Evolutionary conservation across 2,113 vertebrate species (phyloP).

Genomic region (Mesembrinibis cayennensis): DNA sequence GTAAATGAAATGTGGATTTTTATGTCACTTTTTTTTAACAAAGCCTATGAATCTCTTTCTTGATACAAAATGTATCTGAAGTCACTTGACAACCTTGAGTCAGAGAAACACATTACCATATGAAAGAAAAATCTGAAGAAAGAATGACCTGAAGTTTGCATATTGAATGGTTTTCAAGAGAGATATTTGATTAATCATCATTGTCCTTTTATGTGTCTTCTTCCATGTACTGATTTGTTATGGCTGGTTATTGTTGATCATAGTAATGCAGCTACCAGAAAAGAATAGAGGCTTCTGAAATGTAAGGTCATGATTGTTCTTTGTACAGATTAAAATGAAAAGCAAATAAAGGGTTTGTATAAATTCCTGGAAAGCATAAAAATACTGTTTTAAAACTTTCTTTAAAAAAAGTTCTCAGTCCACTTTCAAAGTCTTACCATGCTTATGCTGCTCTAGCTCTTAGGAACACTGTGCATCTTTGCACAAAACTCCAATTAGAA

Average conservation of each 20-base stretch:
- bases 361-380: not conserved
- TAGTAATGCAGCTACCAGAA: not conserved
- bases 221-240: not conserved
- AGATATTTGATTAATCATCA: not conserved
- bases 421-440: not conserved
- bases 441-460: not conserved
- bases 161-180: not conserved
- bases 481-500: not conserved
- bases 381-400: not conserved
- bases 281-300: not conserved
- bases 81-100: not conserved
- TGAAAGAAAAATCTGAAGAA: conserved; percentile 15
- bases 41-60: not conserved
- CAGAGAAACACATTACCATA: not conserved
- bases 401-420: not conserved
- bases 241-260: not conserved
- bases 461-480: not conserved
- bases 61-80: not conserved
- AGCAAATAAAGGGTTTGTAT: not conserved
- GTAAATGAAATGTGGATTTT: not conserved
- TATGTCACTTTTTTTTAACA: not conserved
- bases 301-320: not conserved
- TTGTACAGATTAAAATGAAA: not conserved
- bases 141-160: not conserved
- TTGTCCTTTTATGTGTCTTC: not conserved